These are phyloP conservation scores for Pseudomyrmex concolor DNA, from an alignment of 1,140 invertebrate genomes.

Conservation along the genomic window DNA sequence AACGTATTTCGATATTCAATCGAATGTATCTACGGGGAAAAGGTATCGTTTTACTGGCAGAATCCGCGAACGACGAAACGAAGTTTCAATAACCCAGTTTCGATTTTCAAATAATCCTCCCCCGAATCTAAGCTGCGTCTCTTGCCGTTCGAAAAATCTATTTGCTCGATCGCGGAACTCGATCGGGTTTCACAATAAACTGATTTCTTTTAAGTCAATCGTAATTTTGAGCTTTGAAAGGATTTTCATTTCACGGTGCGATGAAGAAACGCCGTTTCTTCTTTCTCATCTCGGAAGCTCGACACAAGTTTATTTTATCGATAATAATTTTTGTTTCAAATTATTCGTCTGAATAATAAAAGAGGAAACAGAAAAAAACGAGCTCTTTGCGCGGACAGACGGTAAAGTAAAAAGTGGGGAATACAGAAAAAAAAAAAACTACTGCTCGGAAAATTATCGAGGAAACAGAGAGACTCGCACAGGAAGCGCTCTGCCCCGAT, in stretches of 20 bases:
- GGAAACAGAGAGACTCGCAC: background rate
- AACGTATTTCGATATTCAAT: constrained; percentile 62
- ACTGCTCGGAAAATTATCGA: constrained; percentile 4
- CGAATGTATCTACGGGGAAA: constrained; percentile 50
- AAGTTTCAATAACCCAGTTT: constrained; percentile 61
- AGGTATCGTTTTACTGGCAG: constrained; percentile 57
- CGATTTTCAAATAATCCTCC: constrained; percentile 61
- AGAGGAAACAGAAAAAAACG: background rate
- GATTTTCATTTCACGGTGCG: constrained; percentile 31
- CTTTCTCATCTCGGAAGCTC: background rate
- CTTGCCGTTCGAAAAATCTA: constrained; percentile 55
- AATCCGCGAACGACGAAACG: constrained; percentile 46
- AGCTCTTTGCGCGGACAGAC: background rate
- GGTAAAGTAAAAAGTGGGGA: too few relatives aligned
- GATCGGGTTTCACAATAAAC: constrained; percentile 55
- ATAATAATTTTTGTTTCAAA: background rate
- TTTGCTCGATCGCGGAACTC: constrained; percentile 45
- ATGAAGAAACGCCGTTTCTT: background rate
- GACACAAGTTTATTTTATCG: background rate
- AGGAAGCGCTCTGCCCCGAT: background rate
- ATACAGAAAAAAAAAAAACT: background rate
- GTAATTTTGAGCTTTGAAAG: constrained; percentile 25
- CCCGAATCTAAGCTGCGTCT: constrained; percentile 54
- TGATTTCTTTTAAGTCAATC: constrained; percentile 49
- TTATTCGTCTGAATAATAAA: constrained; percentile 10